Evolutionary conservation across 2,113 vertebrate species (phyloP).

Genomic region (Ceuthmochares aereus): DNA sequence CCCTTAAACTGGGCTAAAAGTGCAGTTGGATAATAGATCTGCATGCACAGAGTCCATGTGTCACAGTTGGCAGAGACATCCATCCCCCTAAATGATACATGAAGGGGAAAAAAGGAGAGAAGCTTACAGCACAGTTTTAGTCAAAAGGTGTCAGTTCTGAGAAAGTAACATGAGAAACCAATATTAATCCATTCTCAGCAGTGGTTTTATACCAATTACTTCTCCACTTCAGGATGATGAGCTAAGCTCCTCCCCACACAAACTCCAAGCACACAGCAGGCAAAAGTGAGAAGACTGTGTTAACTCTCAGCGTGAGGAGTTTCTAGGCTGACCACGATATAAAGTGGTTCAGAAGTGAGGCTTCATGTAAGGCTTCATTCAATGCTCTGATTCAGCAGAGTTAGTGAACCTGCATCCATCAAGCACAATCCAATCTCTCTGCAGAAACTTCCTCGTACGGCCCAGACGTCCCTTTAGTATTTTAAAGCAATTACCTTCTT

Average conservation of each 20-base stretch:
- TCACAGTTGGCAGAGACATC: no score
- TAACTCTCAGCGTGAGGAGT: background rate
- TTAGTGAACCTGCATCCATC: background rate
- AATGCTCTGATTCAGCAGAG: background rate
- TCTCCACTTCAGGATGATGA: background rate
- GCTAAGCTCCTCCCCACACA: background rate
- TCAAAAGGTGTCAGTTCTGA: background rate
- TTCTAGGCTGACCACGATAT: background rate
- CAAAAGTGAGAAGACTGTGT: background rate
- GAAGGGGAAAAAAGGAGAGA: background rate
- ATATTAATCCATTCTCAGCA: background rate
- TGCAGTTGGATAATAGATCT: background rate
- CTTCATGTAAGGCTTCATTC: background rate
- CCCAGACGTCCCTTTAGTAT: background rate
- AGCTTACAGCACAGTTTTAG: background rate
- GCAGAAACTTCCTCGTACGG: background rate
- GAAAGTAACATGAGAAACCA: background rate
- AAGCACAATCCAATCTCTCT: background rate
- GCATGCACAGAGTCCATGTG: background rate
- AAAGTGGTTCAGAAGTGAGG: background rate
- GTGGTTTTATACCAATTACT: background rate
- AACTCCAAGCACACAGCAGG: background rate
- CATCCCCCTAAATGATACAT: background rate
- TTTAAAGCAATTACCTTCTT: background rate
- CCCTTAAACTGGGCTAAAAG: background rate